Base-by-base conservation (phyloP, 2,888 invertebrate genomes). In the Acrobasis suavella region DNA sequence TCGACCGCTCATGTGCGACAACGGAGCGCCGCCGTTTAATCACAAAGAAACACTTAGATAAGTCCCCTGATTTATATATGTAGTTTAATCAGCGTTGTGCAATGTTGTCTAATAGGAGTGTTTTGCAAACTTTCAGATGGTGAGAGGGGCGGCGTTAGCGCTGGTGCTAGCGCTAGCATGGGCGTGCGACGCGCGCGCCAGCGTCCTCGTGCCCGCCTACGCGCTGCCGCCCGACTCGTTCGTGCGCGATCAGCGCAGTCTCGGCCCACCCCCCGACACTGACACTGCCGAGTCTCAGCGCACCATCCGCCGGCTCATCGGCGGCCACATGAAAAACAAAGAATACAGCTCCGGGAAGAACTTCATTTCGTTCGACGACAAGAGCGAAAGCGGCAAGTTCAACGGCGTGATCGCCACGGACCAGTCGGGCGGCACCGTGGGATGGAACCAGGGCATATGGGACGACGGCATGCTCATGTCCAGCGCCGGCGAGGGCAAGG, bases 401-500 rank as follows among this genome's bases (percentile, higher is more conserved):
- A 78, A 77, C 17, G 83, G 89, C 68, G 84, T 81, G 71, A 80
- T 89, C 72, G 86, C 83, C 78, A 81, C 87, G 78, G 89, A 90
- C 78, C 87, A 87, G 86, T 86, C 89, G 81, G 90, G 91, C 85
- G 85, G 90, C 81, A 90, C 83, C 78, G 87, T 91, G 65, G 92
- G 91, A 66, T 91, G 93, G 92, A 92, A 92, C 73, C 92, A 92
- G 73, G 92, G 91, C 70, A 84, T 94, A 72, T 94, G 94, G 94
- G 94, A 94, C 76, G 95, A 95, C 71, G 95, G 94, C 67, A 94
- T 96, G 80, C 88, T 95, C 74, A 92, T 95, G 76, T 94, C 95
- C 64, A 95, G 95, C 76, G 95, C 96, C 62, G 95, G 95, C 32
- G 94, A 94, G 67, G 95, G 95, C 8, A 95, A 95, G 72, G 93